Conservation (phyloP, 2,113 vertebrate genomes). For the Vulpes vulpes region DNA sequence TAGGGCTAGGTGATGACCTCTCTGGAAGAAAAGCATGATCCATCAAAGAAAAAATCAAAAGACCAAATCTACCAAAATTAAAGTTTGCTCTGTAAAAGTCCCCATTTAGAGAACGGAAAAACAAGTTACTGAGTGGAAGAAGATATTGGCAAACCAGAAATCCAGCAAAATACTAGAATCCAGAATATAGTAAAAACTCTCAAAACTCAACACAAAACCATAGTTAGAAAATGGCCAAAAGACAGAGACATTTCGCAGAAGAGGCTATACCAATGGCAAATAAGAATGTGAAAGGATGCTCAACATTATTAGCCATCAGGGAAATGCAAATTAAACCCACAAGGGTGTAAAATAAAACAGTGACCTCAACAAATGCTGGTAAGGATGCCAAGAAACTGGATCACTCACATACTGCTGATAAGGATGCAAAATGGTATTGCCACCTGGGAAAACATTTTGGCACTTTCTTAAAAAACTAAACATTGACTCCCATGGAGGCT, state of each 20-base stretch:
- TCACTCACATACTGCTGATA: background rate
- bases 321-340: background rate
- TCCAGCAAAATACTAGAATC: background rate
- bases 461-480: background rate
- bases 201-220: background rate
- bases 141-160: background rate
- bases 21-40: background rate
- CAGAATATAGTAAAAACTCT: background rate
- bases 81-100: background rate
- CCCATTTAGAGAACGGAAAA: background rate
- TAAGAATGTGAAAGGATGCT: background rate
- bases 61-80: background rate
- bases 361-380: background rate
- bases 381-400: background rate
- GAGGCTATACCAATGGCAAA: background rate
- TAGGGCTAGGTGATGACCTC: background rate
- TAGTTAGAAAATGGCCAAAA: background rate
- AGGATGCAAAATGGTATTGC: background rate
- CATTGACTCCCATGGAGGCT: background rate
- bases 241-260: background rate
- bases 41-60: background rate
- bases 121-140: background rate
- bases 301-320: fast-evolving
- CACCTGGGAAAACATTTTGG: background rate
- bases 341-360: too few species aligned